phyloP scores from a whole-genome alignment of 1,140 invertebrate species.

The Ips nitidus region DNA sequence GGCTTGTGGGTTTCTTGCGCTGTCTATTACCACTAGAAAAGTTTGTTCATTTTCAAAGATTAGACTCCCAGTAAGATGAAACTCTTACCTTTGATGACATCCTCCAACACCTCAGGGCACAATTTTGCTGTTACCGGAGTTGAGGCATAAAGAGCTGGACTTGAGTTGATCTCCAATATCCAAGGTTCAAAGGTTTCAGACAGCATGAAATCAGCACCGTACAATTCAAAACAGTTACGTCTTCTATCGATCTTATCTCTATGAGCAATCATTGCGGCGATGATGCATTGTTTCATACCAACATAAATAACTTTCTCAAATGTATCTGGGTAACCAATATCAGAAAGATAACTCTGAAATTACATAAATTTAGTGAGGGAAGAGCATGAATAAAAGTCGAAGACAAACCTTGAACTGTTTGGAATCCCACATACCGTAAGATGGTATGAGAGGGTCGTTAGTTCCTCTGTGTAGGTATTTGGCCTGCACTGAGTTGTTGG shows the following conservation, averaged over 20 bases:
- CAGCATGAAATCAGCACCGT: constrained; percentile 90
- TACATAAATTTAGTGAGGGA: not conserved
- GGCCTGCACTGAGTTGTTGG: constrained; percentile 89
- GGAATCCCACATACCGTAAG: constrained; percentile 85
- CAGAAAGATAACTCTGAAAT: constrained; percentile 35
- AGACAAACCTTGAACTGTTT: constrained; percentile 63
- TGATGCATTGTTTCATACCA: constrained; percentile 81
- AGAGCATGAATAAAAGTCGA: constrained; percentile 6
- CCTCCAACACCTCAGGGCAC: constrained; percentile 79
- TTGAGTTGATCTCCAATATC: constrained; percentile 92
- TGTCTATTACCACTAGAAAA: constrained; percentile 61
- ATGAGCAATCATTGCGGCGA: constrained; percentile 74
- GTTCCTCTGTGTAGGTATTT: constrained; percentile 71
- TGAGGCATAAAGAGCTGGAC: constrained; percentile 80
- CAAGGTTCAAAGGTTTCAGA: constrained; percentile 85
- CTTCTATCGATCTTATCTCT: constrained; percentile 74
- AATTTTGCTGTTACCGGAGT: constrained; percentile 81
- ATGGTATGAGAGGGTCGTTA: constrained; percentile 66
- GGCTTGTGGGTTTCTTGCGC: constrained; percentile 54
- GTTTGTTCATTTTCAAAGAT: not conserved
- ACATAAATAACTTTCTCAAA: constrained; percentile 77
- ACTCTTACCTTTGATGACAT: constrained; percentile 80
- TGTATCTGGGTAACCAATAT: constrained; percentile 50
- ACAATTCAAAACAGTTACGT: constrained; percentile 84
- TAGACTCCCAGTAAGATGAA: not conserved